These are phyloP conservation scores for Amblyraja radiata DNA, from an alignment of 2,797 vertebrate genomes.

Conservation along the genomic window DNA sequence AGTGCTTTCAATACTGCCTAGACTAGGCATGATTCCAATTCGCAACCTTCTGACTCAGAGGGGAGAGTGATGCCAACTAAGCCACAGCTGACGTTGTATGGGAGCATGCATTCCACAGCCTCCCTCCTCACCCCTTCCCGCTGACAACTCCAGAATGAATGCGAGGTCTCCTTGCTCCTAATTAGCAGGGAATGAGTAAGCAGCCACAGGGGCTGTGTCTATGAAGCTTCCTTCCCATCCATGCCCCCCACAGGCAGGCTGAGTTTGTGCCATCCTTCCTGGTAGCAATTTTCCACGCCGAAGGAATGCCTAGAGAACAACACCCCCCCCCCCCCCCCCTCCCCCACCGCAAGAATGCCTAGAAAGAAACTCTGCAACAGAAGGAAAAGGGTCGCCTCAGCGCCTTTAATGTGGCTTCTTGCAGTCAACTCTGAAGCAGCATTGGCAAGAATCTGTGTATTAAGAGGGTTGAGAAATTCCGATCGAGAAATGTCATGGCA, in stretches of 20 bases:
- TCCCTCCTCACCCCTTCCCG: neutral
- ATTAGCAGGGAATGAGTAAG: neutral
- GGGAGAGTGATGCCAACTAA: no score
- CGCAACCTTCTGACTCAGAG: no score
- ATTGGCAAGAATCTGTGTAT: neutral
- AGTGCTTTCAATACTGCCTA: no score
- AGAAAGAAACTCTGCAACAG: neutral
- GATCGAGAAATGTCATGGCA: neutral
- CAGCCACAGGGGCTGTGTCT: neutral
- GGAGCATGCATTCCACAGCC: neutral
- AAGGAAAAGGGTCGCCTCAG: neutral
- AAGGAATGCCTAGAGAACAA: neutral
- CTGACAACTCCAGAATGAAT: neutral
- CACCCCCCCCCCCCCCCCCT: no score
- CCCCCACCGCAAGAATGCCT: neutral
- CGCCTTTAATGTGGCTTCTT: slow-evolving; percentile 2
- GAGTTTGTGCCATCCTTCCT: neutral
- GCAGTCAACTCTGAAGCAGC: neutral
- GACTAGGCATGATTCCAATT: no score
- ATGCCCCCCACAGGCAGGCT: neutral
- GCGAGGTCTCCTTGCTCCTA: neutral
- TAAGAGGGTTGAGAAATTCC: neutral
- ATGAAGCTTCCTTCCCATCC: neutral
- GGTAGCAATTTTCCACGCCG: neutral
- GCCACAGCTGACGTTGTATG: no score